Conservation (phyloP, 2,113 vertebrate species). For the Dipodomys stephensi region DNA sequence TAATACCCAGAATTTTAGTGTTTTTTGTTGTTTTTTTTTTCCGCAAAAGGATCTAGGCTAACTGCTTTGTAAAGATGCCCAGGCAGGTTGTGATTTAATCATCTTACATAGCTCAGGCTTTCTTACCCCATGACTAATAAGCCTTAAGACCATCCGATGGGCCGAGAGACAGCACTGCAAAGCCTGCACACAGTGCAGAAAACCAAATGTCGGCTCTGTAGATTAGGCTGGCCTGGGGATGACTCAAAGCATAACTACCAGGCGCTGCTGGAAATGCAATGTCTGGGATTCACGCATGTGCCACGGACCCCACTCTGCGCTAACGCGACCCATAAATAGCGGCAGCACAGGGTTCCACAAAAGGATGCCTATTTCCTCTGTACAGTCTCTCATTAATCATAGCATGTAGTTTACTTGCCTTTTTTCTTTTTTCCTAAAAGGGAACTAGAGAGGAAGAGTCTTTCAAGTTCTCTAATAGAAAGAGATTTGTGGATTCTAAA, state of each 20-base stretch:
- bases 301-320: not conserved
- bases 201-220: not conserved
- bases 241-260: not conserved
- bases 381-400: not conserved
- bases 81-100: slow-evolving; percentile 70
- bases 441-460: not conserved
- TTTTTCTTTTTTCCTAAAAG: slow-evolving; percentile 11
- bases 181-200: not conserved
- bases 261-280: not conserved
- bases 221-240: not conserved
- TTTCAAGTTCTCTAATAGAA: slow-evolving; percentile 46
- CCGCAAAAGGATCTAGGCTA: slow-evolving; percentile 48
- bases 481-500: slow-evolving; percentile 19
- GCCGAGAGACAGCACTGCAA: slow-evolving; percentile 8
- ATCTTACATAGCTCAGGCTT: slow-evolving; percentile 51
- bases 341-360: not conserved
- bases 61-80: slow-evolving; percentile 46
- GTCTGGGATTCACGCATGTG: not conserved
- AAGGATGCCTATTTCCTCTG: slow-evolving; percentile 42
- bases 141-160: not conserved
- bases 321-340: not conserved
- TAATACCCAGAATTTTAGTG: slow-evolving; percentile 55
- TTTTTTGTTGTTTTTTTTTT: slow-evolving; percentile 3
- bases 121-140: slow-evolving; percentile 38
- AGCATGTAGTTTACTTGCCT: not conserved